Conservation (phyloP, 2,888 invertebrate genomes). For the Neoaliturus tenellus region DNA sequence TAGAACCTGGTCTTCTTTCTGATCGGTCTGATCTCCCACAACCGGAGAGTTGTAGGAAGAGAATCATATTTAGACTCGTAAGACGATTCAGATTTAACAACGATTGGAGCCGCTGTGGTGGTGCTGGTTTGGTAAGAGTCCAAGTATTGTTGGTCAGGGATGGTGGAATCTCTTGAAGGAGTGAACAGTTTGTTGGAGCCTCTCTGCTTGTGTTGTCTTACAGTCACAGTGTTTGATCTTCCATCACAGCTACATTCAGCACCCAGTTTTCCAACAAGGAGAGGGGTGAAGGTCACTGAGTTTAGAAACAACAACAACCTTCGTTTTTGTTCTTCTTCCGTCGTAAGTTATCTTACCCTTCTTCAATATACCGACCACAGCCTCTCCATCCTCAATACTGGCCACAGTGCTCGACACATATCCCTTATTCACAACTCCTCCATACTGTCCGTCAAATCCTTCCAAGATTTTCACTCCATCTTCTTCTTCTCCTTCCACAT, state of each 20-base stretch:
- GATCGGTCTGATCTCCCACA: slow-evolving; percentile 65
- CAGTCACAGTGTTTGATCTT: slow-evolving; percentile 74
- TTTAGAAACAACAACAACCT: slow-evolving; percentile 71
- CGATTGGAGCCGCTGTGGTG: slow-evolving; percentile 56
- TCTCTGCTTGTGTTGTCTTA: slow-evolving; percentile 72
- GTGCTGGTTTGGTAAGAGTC: slow-evolving; percentile 59
- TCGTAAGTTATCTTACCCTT: slow-evolving; percentile 61
- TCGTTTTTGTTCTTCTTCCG: slow-evolving; percentile 64
- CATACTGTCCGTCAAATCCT: slow-evolving; percentile 62
- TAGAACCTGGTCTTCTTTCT: slow-evolving; percentile 61
- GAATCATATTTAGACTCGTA: slow-evolving; percentile 48
- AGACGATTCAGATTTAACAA: neutral
- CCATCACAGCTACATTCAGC: slow-evolving; percentile 83
- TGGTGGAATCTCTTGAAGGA: slow-evolving; percentile 64
- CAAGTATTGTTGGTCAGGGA: slow-evolving; percentile 57
- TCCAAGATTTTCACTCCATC: slow-evolving; percentile 62
- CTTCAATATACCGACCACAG: slow-evolving; percentile 65
- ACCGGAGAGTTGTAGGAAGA: no score
- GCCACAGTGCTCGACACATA: slow-evolving; percentile 63
- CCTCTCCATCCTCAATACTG: slow-evolving; percentile 65
- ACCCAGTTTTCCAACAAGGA: slow-evolving; percentile 82
- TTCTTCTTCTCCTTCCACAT: slow-evolving; percentile 62
- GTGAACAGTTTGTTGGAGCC: slow-evolving; percentile 69
- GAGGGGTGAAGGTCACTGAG: slow-evolving; percentile 83
- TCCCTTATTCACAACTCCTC: slow-evolving; percentile 62